Evolutionary conservation across 2,888 invertebrate species (phyloP).

Genomic region (Incurvaria masculella): DNA sequence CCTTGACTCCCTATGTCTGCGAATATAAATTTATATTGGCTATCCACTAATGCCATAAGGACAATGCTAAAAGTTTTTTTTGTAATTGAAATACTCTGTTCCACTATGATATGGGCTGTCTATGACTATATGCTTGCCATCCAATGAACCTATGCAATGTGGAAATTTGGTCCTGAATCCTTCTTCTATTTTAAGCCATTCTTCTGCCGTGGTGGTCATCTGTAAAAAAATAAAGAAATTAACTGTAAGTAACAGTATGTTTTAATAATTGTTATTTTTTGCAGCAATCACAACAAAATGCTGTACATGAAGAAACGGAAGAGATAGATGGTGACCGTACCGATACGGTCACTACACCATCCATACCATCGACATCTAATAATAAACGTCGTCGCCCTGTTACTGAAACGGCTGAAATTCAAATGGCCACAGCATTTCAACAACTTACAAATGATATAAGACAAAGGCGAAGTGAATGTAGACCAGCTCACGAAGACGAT

Average conservation of each 20-base stretch:
- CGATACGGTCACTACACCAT: too few relatives aligned
- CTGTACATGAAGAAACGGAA: too few relatives aligned
- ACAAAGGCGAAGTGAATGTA: slow-evolving; percentile 7
- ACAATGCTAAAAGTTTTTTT: slow-evolving; percentile 22
- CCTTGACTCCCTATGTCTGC: slow-evolving; percentile 20
- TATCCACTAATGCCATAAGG: slow-evolving; percentile 21
- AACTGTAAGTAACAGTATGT: too few relatives aligned
- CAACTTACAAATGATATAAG: not conserved
- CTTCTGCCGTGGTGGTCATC: not conserved
- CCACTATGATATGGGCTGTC: slow-evolving; percentile 19
- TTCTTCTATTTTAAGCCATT: slow-evolving; percentile 11
- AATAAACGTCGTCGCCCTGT: too few relatives aligned
- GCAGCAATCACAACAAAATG: too few relatives aligned
- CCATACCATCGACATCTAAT: too few relatives aligned
- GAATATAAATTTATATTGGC: slow-evolving; percentile 20
- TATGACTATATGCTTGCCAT: slow-evolving; percentile 21
- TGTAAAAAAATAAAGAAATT: too few relatives aligned
- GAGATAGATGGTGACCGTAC: too few relatives aligned
- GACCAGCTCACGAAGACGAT: too few relatives aligned
- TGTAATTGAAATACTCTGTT: slow-evolving; percentile 22
- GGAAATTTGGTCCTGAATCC: slow-evolving; percentile 10
- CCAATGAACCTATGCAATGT: slow-evolving; percentile 10
- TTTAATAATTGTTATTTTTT: too few relatives aligned
- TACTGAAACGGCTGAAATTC: too few relatives aligned
- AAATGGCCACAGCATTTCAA: too few relatives aligned